A percentile compares a stretch with the other conserved stretches of the same genome.
Conservation (phyloP, 2,797 vertebrate species). For the Lithobates pipiens region DNA sequence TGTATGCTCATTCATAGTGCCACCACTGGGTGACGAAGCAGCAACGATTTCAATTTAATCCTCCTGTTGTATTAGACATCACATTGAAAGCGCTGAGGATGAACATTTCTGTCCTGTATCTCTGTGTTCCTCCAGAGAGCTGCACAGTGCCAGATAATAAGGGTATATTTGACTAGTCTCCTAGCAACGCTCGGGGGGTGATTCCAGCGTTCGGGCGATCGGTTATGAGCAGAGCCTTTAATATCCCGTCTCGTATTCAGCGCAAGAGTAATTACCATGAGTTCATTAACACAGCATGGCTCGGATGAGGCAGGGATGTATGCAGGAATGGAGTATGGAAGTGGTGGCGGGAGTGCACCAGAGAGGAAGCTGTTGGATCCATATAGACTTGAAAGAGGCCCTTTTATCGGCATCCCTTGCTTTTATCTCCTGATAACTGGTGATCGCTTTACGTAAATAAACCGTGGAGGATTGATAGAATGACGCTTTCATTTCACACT, state of each 20-base stretch:
- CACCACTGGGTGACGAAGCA: not conserved
- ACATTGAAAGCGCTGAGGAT: slow-evolving; percentile 36
- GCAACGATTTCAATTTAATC: slow-evolving; percentile 19
- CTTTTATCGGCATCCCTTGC: slow-evolving; percentile 67
- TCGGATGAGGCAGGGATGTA: slow-evolving; percentile 31
- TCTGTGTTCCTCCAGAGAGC: slow-evolving; percentile 48
- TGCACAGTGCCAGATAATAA: slow-evolving; percentile 57
- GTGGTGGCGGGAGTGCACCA: not conserved
- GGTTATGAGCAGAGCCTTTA: slow-evolving; percentile 57
- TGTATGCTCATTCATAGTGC: not conserved
- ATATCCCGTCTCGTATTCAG: slow-evolving; percentile 59
- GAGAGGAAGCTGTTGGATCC: slow-evolving; percentile 23
- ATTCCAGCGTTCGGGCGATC: slow-evolving; percentile 59
- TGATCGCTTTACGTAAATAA: slow-evolving; percentile 74
- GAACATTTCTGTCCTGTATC: slow-evolving; percentile 44
- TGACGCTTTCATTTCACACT: slow-evolving; percentile 87
- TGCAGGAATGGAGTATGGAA: slow-evolving; percentile 33
- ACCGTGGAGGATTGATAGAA: slow-evolving; percentile 78
- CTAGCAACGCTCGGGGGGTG: slow-evolving; percentile 58
- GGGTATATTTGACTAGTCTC: slow-evolving; percentile 62
- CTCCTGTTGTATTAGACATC: slow-evolving; percentile 10
- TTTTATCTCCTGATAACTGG: slow-evolving; percentile 80
- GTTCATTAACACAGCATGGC: slow-evolving; percentile 58
- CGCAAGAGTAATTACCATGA: slow-evolving; percentile 57
- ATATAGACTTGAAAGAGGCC: slow-evolving; percentile 48